Evolutionary conservation across 2,888 invertebrate genomes (phyloP).

Genomic region (Stenolophus ochropezus): DNA sequence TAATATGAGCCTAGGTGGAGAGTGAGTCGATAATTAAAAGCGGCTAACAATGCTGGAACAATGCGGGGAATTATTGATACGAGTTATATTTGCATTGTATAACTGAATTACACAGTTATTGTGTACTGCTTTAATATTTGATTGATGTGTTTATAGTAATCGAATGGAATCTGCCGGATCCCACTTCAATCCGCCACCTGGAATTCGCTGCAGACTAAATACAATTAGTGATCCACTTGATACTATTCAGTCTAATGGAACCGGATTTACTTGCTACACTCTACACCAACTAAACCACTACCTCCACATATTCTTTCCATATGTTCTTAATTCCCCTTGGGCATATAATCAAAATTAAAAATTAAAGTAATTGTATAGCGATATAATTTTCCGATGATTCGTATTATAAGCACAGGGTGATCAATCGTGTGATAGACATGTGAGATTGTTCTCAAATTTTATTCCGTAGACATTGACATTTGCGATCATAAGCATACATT

Average conservation of each 20-base stretch:
- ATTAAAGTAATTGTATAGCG: no score
- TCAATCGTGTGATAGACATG: no score
- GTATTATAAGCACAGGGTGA: no score
- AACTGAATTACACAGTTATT: conserved; percentile 9
- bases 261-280: no score
- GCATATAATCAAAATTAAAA: no score
- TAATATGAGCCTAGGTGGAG: neutral
- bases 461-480: no score
- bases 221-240: conserved; percentile 1
- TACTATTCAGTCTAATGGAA: neutral
- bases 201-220: neutral
- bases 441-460: no score
- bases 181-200: conserved; percentile 1
- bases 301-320: no score
- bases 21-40: neutral
- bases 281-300: no score
- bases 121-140: conserved; percentile 19
- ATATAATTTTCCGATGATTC: no score
- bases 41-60: neutral
- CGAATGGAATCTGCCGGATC: neutral
- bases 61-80: neutral
- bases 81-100: conserved; percentile 5
- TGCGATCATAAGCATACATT: no score
- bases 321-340: no score
- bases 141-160: conserved; percentile 23